Base-by-base conservation (phyloP, 2,888 invertebrate genomes). In the Zygaena filipendulae region DNA sequence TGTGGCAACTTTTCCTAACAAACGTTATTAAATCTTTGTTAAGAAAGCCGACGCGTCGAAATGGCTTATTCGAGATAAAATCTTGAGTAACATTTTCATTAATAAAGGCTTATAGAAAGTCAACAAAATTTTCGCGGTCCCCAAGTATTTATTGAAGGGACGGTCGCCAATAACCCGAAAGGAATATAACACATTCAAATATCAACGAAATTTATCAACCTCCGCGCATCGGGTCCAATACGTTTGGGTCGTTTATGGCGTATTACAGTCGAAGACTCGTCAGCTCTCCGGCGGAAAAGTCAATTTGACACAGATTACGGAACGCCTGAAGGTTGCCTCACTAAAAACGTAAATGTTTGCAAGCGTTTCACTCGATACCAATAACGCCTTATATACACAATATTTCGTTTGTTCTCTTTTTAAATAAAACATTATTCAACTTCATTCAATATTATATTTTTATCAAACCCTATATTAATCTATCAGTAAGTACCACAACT, bases 121-220 rank as follows among this genome's bases (percentile, higher is more conserved):
- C 49, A 52, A 56, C 50, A 54, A 52, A 55, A 56, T 59, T 55
- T 58, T 52, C 45, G 43, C 44, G 49, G 42, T 45, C 40, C 48
- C 41, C 41, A 42, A 54, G 56, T 66, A 60, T 68, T 66, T 69
- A 66, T 67, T 60, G 58, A 59, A 61, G 58, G 58, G 58, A 59
- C 53, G 54, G 52, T 43, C 48, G 53, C 49, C 44, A 47, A 59
- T 66, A 61, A 61, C 57, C 58, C 54, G 54, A 61, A 58, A 58
- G 59, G 59, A 70, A 62, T 66, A 68, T 66, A 60, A 69, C 68
- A 59, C 64, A 72, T 75, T 72, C 75, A 72, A 74, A 72, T 75
- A 75, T 75, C 68, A 60, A 63, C 49, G 62, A 70, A 69, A 71
- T 72, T 71, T 70, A 72, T 74, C 69, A 71, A 71, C 63, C 62